Conservation (phyloP, 1,140 invertebrate genomes). For the Calycopis cecrops region DNA sequence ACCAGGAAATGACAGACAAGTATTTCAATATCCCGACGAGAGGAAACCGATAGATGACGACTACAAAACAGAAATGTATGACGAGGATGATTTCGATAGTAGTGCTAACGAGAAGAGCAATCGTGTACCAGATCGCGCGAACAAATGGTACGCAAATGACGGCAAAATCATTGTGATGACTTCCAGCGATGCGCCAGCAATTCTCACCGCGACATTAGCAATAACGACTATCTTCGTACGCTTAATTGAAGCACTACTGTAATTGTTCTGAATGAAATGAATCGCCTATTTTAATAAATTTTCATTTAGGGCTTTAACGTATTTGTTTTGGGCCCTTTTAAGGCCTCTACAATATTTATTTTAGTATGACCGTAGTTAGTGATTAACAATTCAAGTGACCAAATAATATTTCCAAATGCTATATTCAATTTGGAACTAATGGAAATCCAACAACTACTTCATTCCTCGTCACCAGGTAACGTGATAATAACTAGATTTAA, state of each 20-base stretch:
- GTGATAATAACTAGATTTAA: constrained; percentile 71
- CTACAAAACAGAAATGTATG: constrained; percentile 57
- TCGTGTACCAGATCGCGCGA: constrained; percentile 58
- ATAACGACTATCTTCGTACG: constrained; percentile 36
- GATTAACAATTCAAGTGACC: too few species aligned
- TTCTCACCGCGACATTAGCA: constrained; percentile 21
- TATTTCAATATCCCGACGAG: constrained; percentile 59
- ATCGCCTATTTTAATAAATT: constrained; percentile 6
- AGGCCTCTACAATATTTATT: neutral
- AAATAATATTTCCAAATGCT: neutral
- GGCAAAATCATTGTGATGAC: constrained; percentile 46
- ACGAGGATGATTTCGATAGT: constrained; percentile 53
- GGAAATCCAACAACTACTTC: constrained; percentile 8
- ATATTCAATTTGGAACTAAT: constrained; percentile 2
- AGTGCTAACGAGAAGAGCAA: constrained; percentile 52
- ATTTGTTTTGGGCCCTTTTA: neutral
- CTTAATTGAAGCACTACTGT: constrained; percentile 32
- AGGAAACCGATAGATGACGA: constrained; percentile 53
- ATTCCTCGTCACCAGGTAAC: constrained; percentile 47
- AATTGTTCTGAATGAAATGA: constrained; percentile 22
- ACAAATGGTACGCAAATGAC: constrained; percentile 68
- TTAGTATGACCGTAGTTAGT: constrained; percentile 1
- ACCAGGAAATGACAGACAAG: constrained; percentile 61
- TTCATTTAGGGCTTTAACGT: neutral
- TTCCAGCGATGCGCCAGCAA: constrained; percentile 26